Percentiles rank a stretch among this genome's conserved stretches.
These are phyloP conservation scores for Gopherus evgoodei DNA, from an alignment of 2,113 vertebrate genomes.

Conservation along the genomic window DNA sequence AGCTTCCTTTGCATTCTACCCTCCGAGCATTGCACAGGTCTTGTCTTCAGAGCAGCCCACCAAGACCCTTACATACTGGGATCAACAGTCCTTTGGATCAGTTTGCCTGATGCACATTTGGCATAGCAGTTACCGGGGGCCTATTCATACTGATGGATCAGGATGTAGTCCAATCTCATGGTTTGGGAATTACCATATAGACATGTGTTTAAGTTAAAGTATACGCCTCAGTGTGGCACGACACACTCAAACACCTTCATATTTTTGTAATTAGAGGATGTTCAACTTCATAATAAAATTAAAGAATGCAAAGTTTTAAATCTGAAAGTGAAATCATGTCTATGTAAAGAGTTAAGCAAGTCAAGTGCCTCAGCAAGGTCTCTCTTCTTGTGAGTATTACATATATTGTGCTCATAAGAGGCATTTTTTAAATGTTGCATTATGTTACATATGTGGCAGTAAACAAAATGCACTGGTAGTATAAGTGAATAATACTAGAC, in stretches of 20 bases:
- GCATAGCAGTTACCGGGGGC: not conserved
- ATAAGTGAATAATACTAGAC: conserved; percentile 60
- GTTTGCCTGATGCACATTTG: not conserved
- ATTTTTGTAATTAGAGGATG: not conserved
- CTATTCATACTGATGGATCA: not conserved
- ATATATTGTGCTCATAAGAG: not conserved
- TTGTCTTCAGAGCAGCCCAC: not conserved
- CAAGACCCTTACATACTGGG: not conserved
- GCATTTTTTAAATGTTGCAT: conserved; percentile 52
- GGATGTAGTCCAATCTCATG: not conserved
- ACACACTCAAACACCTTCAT: not conserved
- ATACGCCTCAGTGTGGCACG: not conserved
- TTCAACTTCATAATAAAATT: not conserved
- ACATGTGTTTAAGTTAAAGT: not conserved
- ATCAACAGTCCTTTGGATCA: not conserved
- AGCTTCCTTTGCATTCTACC: not conserved
- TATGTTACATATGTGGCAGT: conserved; percentile 46
- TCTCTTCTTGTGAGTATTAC: conserved; percentile 1
- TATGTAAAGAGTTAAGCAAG: not conserved
- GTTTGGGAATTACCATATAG: not conserved
- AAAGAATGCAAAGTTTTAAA: not conserved
- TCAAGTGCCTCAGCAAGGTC: not conserved
- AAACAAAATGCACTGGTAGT: conserved; percentile 61
- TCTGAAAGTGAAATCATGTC: not conserved
- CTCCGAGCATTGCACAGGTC: not conserved